A percentile compares a stretch with the other conserved stretches of the same genome.
Conservation (phyloP, 1,140 invertebrate species). For the Centruroides vittatus region DNA sequence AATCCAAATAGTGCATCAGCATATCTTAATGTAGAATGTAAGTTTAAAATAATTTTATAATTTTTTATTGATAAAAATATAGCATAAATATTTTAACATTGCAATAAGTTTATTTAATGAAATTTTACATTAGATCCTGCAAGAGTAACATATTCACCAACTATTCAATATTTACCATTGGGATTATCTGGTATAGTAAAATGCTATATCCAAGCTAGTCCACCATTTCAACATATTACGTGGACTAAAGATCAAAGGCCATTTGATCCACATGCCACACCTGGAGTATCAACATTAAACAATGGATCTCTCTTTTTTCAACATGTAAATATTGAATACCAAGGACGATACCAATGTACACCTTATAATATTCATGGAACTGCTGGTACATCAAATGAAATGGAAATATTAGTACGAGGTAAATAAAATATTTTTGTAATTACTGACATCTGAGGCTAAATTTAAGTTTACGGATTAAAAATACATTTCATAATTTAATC, state of each 20-base stretch:
- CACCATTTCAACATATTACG: slow-evolving; percentile 81
- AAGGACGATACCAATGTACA: slow-evolving; percentile 81
- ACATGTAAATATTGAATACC: slow-evolving; percentile 37
- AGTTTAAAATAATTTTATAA: slow-evolving; percentile 28
- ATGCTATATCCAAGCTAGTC: slow-evolving; percentile 92
- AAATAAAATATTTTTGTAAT: neutral
- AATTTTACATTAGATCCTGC: slow-evolving; percentile 55
- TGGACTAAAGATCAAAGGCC: slow-evolving; percentile 91
- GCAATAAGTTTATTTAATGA: neutral
- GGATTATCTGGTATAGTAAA: slow-evolving; percentile 84
- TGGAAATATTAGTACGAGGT: slow-evolving; percentile 83
- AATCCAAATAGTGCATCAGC: slow-evolving; percentile 84
- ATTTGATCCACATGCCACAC: slow-evolving; percentile 78
- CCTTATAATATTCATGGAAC: slow-evolving; percentile 87
- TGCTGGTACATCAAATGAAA: slow-evolving; percentile 74
- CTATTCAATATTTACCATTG: slow-evolving; percentile 82
- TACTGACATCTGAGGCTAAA: too few species aligned
- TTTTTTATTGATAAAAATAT: neutral
- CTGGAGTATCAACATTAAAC: slow-evolving; percentile 81
- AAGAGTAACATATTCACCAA: slow-evolving; percentile 85
- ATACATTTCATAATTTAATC: too few species aligned
- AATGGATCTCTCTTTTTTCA: slow-evolving; percentile 80
- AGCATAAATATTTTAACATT: neutral
- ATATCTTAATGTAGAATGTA: slow-evolving; percentile 93
- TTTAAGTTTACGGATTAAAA: too few species aligned